Evolutionary conservation across 2,113 vertebrate genomes (phyloP).

Genomic region (Corythaeola cristata): DNA sequence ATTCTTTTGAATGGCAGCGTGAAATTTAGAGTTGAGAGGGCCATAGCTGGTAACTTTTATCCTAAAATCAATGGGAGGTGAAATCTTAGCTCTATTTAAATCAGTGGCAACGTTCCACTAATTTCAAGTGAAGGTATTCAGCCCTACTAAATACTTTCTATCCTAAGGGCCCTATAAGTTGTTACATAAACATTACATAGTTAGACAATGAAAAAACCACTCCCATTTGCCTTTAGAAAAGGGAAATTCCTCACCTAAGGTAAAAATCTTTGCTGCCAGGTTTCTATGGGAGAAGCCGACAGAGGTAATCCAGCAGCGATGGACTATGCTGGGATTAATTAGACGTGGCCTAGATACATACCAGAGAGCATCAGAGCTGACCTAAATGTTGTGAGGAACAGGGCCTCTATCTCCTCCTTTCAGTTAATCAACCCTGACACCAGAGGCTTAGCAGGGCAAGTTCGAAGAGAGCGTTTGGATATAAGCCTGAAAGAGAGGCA

Average conservation of each 20-base stretch:
- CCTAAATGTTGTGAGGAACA: not conserved
- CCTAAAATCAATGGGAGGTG: not conserved
- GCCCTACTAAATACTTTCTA: not conserved
- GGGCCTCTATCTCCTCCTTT: not conserved
- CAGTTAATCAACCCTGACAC: conserved; percentile 9
- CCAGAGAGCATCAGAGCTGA: not conserved
- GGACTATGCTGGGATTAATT: conserved; percentile 34
- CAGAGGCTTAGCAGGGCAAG: not conserved
- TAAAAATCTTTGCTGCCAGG: not conserved
- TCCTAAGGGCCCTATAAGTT: not conserved
- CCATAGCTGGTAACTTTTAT: not conserved
- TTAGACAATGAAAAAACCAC: not conserved
- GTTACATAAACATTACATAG: not conserved
- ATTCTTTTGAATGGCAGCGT: not conserved
- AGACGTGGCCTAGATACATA: not conserved
- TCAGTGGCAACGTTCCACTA: not conserved
- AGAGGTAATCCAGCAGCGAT: not conserved
- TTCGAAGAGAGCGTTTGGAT: not conserved
- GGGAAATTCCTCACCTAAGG: conserved; percentile 8
- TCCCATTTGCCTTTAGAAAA: not conserved
- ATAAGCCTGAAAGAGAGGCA: not conserved
- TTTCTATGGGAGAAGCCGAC: not conserved
- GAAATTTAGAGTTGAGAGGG: not conserved
- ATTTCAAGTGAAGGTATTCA: not conserved
- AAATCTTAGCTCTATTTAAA: not conserved